Evolutionary conservation across 2,888 invertebrate genomes (phyloP), one percentile per base, ranked within the genome.

Genomic region (Seira ritae): DNA sequence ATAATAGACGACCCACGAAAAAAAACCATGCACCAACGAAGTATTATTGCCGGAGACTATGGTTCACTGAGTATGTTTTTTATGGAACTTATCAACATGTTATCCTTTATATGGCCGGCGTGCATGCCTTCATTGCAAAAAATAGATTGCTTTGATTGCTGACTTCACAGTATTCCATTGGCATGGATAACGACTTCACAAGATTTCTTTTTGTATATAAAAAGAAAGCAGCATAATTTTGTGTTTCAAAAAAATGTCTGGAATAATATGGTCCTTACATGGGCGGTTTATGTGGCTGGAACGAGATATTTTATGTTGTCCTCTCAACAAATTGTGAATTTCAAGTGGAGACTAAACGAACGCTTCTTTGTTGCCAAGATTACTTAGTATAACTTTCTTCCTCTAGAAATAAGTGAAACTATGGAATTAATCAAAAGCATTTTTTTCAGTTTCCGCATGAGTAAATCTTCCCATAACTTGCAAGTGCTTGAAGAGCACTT

Each of bases 351-450:
- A 4, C 31, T 31, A 31, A 31, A 31, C 3, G 3, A 31, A 31
- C 31, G 31, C 2, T 31, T 31, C 8, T 8, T 4, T 4, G 31
- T 8, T 8, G 31, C 31, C 31, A 31, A 31, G 31, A 31, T 31
- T 31, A n/a, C n/a, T n/a, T n/a, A 31, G 8, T 31, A 31, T 31
- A 31, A 31, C 31, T 31, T 31, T 31, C 3, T 31, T 60, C 72
- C 62, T 75, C 67, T 31, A 75, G 70, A 81, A 74, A 80, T 70
- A 78, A 65, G 19, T 10, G 19, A 76, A 77, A 82, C 77, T 68
- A 83, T 68, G 60, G 77, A 78, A 83, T 83, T 83, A 83, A 83
- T 83, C 83, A 78, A 78, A 83, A 37, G 73, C 83, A 83, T 83
- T 50, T 8, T 42, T 42, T 82, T 77, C 20, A 82, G 77, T 73